Evolutionary conservation across 2,888 invertebrate genomes (phyloP).

Genomic region (Parelbella ahira): DNA sequence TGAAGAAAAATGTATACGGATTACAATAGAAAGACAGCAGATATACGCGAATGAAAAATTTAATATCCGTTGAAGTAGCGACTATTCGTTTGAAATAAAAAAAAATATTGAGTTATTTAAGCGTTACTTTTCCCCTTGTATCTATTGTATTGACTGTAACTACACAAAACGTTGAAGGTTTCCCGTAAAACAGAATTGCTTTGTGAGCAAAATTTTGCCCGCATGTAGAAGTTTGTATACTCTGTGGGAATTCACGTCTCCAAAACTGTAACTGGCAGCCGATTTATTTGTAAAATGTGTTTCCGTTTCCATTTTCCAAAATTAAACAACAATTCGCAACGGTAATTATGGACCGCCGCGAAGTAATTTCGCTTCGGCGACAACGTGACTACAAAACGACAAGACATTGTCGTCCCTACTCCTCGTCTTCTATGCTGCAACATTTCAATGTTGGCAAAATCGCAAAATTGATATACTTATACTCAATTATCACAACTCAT

Average conservation of each 20-base stretch:
- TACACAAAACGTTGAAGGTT: neutral
- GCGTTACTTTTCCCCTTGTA: neutral
- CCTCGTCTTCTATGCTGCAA: too few species aligned
- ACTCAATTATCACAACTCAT: too few species aligned
- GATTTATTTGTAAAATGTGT: slow-evolving; percentile 40
- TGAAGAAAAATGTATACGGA: too few species aligned
- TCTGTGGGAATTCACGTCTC: slow-evolving; percentile 7
- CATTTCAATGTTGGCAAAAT: too few species aligned
- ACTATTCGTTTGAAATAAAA: too few species aligned
- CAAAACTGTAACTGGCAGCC: slow-evolving; percentile 9
- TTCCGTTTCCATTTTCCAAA: slow-evolving; percentile 44
- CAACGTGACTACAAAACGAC: slow-evolving; percentile 22
- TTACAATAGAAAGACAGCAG: too few species aligned
- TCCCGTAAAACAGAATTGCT: slow-evolving; percentile 6
- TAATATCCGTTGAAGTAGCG: too few species aligned
- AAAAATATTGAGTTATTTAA: too few species aligned
- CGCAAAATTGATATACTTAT: too few species aligned
- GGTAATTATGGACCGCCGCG: slow-evolving; percentile 49
- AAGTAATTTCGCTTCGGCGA: slow-evolving; percentile 43
- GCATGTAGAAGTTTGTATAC: slow-evolving; percentile 1
- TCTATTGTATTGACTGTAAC: neutral
- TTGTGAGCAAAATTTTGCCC: slow-evolving; percentile 3
- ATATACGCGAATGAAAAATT: too few species aligned
- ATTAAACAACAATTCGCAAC: slow-evolving; percentile 48
- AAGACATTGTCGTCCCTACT: too few species aligned